Conservation (phyloP, 2,888 invertebrate species). For the Sinotaia quadrata region DNA sequence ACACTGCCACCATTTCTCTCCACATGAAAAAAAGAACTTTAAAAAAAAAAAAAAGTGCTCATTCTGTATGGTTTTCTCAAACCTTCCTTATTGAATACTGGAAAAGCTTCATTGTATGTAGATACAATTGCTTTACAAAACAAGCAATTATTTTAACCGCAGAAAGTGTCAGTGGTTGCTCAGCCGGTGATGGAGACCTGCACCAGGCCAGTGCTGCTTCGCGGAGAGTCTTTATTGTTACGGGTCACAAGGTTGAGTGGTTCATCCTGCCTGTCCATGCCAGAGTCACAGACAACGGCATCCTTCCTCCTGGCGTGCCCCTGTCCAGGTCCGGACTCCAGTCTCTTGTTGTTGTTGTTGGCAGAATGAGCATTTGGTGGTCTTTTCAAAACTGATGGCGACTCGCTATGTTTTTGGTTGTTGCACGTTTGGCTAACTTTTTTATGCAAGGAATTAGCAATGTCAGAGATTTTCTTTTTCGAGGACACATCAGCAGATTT, state of each 20-base stretch:
- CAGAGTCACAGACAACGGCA: neutral
- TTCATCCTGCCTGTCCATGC: neutral
- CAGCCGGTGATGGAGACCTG: neutral
- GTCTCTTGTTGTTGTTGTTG: neutral
- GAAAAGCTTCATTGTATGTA: too few species aligned
- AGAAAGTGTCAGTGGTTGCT: too few species aligned
- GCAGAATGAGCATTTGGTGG: slow-evolving; percentile 15
- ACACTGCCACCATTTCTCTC: too few species aligned
- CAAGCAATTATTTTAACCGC: too few species aligned
- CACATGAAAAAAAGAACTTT: too few species aligned
- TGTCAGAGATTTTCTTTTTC: slow-evolving; percentile 39
- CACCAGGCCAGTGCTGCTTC: neutral
- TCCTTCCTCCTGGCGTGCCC: neutral
- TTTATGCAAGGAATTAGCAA: slow-evolving; percentile 35
- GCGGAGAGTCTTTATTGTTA: neutral
- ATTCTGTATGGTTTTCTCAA: too few species aligned
- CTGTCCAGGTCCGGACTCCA: neutral
- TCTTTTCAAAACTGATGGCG: neutral
- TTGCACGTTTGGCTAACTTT: slow-evolving; percentile 20
- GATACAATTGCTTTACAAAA: too few species aligned
- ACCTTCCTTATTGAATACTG: too few species aligned
- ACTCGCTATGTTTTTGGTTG: neutral
- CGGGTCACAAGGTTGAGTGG: neutral
- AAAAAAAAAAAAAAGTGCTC: too few species aligned
- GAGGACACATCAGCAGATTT: neutral